Evolutionary conservation across 2,797 vertebrate genomes (phyloP).

Genomic region (Allobates femoralis): DNA sequence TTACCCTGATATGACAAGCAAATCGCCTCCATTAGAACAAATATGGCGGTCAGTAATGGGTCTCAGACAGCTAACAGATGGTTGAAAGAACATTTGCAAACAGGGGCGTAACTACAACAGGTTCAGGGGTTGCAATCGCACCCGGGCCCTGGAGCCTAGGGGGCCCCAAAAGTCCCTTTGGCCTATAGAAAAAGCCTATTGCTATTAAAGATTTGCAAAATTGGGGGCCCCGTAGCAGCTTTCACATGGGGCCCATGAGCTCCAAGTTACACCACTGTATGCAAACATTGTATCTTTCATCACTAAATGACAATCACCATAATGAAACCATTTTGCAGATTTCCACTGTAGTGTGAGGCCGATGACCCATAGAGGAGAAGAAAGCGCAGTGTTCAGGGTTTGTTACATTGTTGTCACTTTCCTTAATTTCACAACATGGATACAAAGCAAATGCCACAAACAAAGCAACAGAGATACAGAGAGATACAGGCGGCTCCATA

Average conservation of each 20-base stretch:
- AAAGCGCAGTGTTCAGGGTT: not conserved
- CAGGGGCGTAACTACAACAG: too few species aligned
- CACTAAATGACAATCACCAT: not conserved
- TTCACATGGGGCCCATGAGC: not conserved
- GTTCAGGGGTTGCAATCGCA: not conserved
- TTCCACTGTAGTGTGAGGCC: not conserved
- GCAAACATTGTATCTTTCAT: not conserved
- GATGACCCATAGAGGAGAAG: not conserved
- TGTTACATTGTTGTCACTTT: not conserved
- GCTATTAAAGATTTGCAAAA: too few species aligned
- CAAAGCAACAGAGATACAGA: slow-evolving; percentile 43
- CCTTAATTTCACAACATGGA: not conserved
- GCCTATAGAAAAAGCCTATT: too few species aligned
- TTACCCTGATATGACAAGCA: not conserved
- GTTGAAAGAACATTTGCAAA: too few species aligned
- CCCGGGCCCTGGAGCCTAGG: too few species aligned
- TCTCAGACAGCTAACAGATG: not conserved
- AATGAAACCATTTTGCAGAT: not conserved
- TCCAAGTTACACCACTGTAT: not conserved
- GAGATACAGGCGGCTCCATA: slow-evolving; percentile 5
- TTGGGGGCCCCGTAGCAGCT: too few species aligned
- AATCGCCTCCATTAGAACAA: not conserved
- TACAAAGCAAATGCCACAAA: slow-evolving; percentile 36
- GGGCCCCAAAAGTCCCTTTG: too few species aligned
- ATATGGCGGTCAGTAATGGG: not conserved